These are phyloP conservation scores for Drosophila siamana DNA, from an alignment of 2,888 invertebrate genomes.

Conservation along the genomic window DNA sequence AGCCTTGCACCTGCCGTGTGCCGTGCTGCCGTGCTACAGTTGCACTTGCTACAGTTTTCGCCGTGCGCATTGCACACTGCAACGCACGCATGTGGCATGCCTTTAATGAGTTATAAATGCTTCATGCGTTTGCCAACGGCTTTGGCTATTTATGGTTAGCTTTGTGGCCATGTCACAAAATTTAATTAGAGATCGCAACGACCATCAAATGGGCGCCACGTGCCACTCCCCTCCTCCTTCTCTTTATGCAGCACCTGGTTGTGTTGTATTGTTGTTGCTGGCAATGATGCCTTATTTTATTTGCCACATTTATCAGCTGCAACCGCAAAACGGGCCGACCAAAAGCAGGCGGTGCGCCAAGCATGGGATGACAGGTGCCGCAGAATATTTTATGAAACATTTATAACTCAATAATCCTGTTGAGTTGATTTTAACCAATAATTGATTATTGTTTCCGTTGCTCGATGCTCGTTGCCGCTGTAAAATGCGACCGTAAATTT, in stretches of 20 bases:
- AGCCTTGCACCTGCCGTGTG: conserved; percentile 19
- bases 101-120: conserved; percentile 59
- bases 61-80: conserved; percentile 9
- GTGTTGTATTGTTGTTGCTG: too few species aligned
- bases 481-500: conserved; percentile 58
- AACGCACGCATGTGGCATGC: conserved; percentile 43
- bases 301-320: conserved; percentile 69
- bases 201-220: conserved; percentile 28
- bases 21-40: not conserved
- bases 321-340: conserved; percentile 60
- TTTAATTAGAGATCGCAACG: conserved; percentile 61
- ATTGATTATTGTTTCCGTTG: conserved; percentile 74
- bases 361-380: conserved; percentile 61
- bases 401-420: conserved; percentile 78
- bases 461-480: conserved; percentile 21
- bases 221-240: not conserved
- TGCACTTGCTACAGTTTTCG: not conserved
- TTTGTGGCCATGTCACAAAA: conserved; percentile 70
- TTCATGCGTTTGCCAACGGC: conserved; percentile 41
- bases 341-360: not conserved
- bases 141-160: conserved; percentile 74
- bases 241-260: conserved; percentile 1
- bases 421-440: conserved; percentile 79
- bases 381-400: conserved; percentile 77
- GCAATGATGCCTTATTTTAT: conserved; percentile 65